These are phyloP conservation scores for Mugil cephalus DNA, from an alignment of 2,113 vertebrate species.

Conservation along the genomic window DNA sequence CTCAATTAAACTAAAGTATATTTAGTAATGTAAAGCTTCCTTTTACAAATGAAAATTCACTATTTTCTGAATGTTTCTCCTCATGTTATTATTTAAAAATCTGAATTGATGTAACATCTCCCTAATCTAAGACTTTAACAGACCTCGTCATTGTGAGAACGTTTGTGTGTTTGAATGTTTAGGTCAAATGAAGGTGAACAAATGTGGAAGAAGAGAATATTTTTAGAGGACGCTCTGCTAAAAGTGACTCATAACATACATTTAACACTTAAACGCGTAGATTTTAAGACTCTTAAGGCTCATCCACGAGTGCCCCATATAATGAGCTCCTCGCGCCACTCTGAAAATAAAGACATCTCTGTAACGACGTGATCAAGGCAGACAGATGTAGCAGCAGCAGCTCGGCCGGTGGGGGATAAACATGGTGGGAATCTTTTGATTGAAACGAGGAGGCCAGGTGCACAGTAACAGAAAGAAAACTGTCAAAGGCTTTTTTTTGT, in stretches of 20 bases:
- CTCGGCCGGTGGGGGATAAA: constrained; percentile 1
- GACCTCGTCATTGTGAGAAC: no score
- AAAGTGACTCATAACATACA: not conserved
- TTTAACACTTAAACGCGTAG: not conserved
- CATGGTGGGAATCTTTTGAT: constrained; percentile 19
- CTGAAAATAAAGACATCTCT: constrained; percentile 24
- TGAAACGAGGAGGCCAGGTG: constrained; percentile 15
- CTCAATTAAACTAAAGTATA: no score
- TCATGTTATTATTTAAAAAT: no score
- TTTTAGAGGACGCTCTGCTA: not conserved
- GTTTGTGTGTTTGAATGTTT: no score
- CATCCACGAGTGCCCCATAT: constrained; percentile 4
- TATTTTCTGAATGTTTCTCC: no score
- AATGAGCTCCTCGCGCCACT: not conserved
- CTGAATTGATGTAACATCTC: no score
- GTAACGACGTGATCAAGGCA: not conserved
- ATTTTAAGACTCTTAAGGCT: not conserved
- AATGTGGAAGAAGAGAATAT: no score
- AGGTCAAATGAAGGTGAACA: no score
- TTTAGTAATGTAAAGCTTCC: no score
- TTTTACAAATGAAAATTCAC: no score
- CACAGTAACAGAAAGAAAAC: not conserved
- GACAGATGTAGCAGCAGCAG: constrained; percentile 25
- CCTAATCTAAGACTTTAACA: no score
- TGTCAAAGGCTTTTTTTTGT: no score